phyloP scores from a whole-genome alignment of 1,140 invertebrate genomes.

The Hyles vespertilio region DNA sequence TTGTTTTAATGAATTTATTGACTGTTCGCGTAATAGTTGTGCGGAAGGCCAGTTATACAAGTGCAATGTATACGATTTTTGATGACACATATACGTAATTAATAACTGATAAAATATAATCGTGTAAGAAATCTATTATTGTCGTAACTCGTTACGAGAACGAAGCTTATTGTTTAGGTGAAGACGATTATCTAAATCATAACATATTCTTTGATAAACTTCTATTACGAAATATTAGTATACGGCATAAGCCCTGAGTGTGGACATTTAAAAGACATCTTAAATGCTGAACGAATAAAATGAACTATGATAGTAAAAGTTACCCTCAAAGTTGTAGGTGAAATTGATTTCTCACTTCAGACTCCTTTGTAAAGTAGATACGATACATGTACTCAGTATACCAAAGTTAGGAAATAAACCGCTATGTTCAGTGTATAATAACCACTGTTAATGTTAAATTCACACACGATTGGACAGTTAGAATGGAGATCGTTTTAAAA shows the following conservation, averaged over 20 bases:
- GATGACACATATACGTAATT: conserved; percentile 74
- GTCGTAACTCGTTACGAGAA: conserved; percentile 64
- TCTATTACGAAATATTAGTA: conserved; percentile 15
- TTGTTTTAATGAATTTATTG: conserved; percentile 9
- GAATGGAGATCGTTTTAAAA: conserved; percentile 26
- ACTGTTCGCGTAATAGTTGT: conserved; percentile 40
- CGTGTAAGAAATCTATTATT: conserved; percentile 62
- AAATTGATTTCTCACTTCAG: conserved; percentile 39
- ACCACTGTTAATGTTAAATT: conserved; percentile 47
- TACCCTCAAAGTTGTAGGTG: conserved; percentile 61
- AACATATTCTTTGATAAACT: conserved; percentile 28
- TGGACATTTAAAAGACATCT: conserved; percentile 25
- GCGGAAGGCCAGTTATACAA: conserved; percentile 69
- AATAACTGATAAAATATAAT: conserved; percentile 58
- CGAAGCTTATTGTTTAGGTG: conserved; percentile 47
- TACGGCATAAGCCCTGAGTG: too few relatives aligned
- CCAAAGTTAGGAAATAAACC: conserved; percentile 73
- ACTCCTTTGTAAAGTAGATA: conserved; percentile 49
- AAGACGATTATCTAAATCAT: conserved; percentile 19
- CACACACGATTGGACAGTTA: conserved; percentile 32
- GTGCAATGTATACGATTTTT: conserved; percentile 76
- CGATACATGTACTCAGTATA: conserved; percentile 65
- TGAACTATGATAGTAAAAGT: conserved; percentile 44
- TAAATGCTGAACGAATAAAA: conserved; percentile 14
- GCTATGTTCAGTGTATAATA: conserved; percentile 38